Evolutionary conservation across 1,140 invertebrate genomes (phyloP).

Genomic region (Cepaea nemoralis): DNA sequence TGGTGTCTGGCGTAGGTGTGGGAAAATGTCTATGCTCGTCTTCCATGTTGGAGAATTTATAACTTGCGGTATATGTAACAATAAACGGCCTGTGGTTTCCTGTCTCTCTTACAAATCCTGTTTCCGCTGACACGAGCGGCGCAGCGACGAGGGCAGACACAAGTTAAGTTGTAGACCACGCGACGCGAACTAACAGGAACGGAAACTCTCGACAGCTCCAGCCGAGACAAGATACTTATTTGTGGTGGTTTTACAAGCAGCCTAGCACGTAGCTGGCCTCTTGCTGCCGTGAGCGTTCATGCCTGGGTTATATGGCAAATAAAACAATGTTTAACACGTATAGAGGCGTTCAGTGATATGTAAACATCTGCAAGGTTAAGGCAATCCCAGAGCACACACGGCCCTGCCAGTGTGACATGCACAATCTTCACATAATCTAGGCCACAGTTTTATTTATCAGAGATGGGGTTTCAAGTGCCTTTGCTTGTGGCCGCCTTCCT

Average conservation of each 20-base stretch:
- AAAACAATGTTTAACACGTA: background rate
- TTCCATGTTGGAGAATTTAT: slow-evolving; percentile 7
- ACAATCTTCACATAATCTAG: too few species aligned
- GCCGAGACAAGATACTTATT: too few species aligned
- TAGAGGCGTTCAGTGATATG: background rate
- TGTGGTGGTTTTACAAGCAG: too few species aligned
- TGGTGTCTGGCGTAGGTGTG: background rate
- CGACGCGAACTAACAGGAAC: background rate
- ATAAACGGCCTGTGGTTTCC: background rate
- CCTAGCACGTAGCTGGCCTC: too few species aligned
- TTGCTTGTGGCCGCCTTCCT: too few species aligned
- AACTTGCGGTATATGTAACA: background rate
- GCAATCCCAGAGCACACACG: background rate
- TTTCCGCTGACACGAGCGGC: background rate
- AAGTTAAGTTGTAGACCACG: background rate
- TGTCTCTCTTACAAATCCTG: background rate
- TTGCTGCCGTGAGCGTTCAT: background rate
- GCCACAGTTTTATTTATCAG: too few species aligned
- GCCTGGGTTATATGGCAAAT: background rate
- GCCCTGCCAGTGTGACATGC: too few species aligned
- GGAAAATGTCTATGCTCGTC: slow-evolving; percentile 14
- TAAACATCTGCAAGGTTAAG: background rate
- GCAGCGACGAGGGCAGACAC: background rate
- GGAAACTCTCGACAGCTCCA: background rate
- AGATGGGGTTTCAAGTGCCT: too few species aligned